Percentiles rank a stretch among this genome's conserved stretches.
Evolutionary conservation across 1,140 invertebrate species (phyloP).

Genomic region (Atta colombica): DNA sequence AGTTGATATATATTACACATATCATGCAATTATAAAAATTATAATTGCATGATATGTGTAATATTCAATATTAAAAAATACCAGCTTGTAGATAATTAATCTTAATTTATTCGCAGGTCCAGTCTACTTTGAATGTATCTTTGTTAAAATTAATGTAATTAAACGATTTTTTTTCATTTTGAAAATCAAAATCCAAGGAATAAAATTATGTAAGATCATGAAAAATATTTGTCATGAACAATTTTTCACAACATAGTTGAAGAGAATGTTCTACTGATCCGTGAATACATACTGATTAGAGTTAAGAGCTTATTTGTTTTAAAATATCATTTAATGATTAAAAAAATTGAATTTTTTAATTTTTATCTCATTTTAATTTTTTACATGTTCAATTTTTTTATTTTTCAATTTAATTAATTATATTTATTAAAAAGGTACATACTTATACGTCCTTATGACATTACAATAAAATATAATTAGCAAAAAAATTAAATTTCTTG

Average conservation of each 20-base stretch:
- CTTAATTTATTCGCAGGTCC: no score
- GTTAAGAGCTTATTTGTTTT: background rate
- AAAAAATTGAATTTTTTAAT: background rate
- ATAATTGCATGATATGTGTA: background rate
- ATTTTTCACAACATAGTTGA: no score
- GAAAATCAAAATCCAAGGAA: no score
- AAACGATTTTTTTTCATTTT: no score
- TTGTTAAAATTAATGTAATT: no score
- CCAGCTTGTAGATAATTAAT: background rate
- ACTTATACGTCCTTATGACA: background rate
- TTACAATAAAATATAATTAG: background rate
- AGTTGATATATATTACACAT: no score
- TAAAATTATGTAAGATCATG: no score
- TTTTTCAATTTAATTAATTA: background rate
- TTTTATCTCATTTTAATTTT: background rate
- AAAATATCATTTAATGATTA: background rate
- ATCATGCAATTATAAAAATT: no score
- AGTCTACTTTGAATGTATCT: no score
- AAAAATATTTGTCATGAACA: no score
- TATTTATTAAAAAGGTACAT: background rate
- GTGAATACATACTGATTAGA: no score
- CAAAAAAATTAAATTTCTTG: slow-evolving; percentile 27
- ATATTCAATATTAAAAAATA: background rate
- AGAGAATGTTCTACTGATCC: no score
- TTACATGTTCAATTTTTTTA: background rate